phyloP scores from a whole-genome alignment of 2,113 vertebrate genomes.

The Corvus cornix region DNA sequence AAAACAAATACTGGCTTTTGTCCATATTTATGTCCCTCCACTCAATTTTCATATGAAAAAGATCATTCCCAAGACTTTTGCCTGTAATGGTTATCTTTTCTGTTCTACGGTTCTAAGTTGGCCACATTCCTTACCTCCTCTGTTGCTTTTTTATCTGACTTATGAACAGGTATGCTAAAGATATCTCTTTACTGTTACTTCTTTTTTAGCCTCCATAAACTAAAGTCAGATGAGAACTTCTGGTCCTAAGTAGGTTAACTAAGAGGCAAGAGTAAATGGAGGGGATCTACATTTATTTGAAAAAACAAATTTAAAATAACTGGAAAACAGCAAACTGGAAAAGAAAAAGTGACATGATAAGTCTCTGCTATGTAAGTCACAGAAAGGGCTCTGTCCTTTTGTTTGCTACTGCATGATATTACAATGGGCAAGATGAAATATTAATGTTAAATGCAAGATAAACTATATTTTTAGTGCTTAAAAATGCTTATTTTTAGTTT shows the following conservation, averaged over 20 bases:
- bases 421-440: not conserved
- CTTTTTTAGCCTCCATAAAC: not conserved
- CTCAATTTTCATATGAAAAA: not conserved
- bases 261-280: not conserved
- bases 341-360: not conserved
- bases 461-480: not conserved
- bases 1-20: not conserved
- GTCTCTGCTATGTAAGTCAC: not conserved
- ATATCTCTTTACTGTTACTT: not conserved
- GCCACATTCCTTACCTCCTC: not conserved
- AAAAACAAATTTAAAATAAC: not conserved
- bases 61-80: not conserved
- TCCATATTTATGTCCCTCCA: not conserved
- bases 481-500: not conserved
- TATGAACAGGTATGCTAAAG: not conserved
- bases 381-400: not conserved
- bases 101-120: not conserved
- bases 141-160: not conserved
- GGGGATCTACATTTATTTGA: not conserved
- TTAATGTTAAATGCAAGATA: not conserved
- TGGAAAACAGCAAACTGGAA: not conserved
- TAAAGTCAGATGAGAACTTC: not conserved
- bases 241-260: not conserved
- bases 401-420: not conserved
- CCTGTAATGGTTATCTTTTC: not conserved